Conservation (phyloP, 2,797 vertebrate genomes). For the Silurus aristotelis region DNA sequence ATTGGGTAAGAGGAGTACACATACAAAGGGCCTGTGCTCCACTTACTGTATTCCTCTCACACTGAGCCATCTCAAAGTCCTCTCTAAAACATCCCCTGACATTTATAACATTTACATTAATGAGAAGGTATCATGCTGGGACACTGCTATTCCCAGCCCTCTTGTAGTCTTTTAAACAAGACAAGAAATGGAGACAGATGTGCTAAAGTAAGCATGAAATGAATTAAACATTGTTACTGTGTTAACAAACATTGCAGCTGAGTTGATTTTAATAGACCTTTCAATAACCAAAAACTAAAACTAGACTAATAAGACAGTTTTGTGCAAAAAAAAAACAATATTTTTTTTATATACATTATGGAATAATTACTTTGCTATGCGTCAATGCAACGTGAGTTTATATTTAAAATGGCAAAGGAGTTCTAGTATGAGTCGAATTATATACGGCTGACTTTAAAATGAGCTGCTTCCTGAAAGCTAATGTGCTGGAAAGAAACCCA, state of each 20-base stretch:
- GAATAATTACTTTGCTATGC: slow-evolving; percentile 72
- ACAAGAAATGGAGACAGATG: slow-evolving; percentile 29
- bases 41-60: slow-evolving; percentile 19
- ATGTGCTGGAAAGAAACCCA: slow-evolving; percentile 71
- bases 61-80: slow-evolving; percentile 41
- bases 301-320: slow-evolving; percentile 6
- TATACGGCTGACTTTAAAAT: slow-evolving; percentile 71
- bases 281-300: slow-evolving; percentile 17
- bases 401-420: slow-evolving; percentile 69
- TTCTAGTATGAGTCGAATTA: slow-evolving; percentile 70
- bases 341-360: slow-evolving; percentile 69
- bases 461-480: slow-evolving; percentile 70
- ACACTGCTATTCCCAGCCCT: slow-evolving; percentile 16
- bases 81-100: slow-evolving; percentile 49
- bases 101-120: slow-evolving; percentile 52
- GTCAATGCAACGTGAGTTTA: slow-evolving; percentile 68
- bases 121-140: slow-evolving; percentile 44
- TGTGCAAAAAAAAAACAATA: slow-evolving; percentile 32
- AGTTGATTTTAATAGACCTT: slow-evolving; percentile 16
- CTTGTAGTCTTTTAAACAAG: slow-evolving; percentile 33
- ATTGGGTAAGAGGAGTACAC: slow-evolving; percentile 35
- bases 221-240: slow-evolving; percentile 18
- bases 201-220: slow-evolving; percentile 32
- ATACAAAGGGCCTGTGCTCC: slow-evolving; percentile 47
- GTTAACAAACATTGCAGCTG: slow-evolving; percentile 25